These are phyloP conservation scores for Hippasteria phrygiana DNA, from an alignment of 53 echinoderm and acorn worm genomes.

Conservation along the genomic window DNA sequence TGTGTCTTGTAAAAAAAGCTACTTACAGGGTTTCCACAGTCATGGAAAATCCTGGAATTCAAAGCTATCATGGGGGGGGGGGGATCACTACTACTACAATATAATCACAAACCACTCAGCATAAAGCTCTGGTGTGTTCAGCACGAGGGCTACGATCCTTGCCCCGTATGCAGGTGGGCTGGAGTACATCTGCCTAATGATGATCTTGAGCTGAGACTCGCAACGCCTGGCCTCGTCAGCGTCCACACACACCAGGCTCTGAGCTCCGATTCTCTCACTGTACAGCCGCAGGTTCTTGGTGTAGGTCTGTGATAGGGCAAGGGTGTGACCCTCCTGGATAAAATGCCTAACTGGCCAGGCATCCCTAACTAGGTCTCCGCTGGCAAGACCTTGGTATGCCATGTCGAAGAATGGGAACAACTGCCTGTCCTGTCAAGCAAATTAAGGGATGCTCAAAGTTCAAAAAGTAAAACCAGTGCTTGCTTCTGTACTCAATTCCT, in stretches of 20 bases:
- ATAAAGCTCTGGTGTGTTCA: slow-evolving; percentile 89
- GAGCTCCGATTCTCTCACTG: slow-evolving; percentile 89
- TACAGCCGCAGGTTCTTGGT: slow-evolving; percentile 99
- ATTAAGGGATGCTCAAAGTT: not conserved
- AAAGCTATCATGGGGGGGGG: too few relatives aligned
- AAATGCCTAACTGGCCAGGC: slow-evolving; percentile 85
- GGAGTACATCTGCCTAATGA: slow-evolving; percentile 97
- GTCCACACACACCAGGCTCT: slow-evolving; percentile 80
- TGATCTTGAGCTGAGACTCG: slow-evolving; percentile 96
- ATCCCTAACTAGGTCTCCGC: slow-evolving; percentile 86
- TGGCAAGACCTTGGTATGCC: slow-evolving; percentile 99
- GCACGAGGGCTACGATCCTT: slow-evolving; percentile 81
- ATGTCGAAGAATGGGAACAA: slow-evolving; percentile 97
- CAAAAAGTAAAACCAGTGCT: too few relatives aligned
- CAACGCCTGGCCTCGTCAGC: slow-evolving; percentile 91
- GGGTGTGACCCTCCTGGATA: slow-evolving; percentile 79
- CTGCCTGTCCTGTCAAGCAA: slow-evolving; percentile 81
- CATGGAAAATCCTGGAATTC: too few relatives aligned
- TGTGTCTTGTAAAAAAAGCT: too few relatives aligned
- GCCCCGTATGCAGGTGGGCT: slow-evolving; percentile 94
- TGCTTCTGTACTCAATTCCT: too few relatives aligned
- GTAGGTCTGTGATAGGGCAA: slow-evolving; percentile 91
- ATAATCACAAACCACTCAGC: slow-evolving; percentile 75
- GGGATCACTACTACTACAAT: too few relatives aligned
- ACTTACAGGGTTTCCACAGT: too few relatives aligned